Evolutionary conservation across 2,888 invertebrate genomes (phyloP), one percentile per base, ranked within the genome.

Genomic region (Ypsolopha sequella): DNA sequence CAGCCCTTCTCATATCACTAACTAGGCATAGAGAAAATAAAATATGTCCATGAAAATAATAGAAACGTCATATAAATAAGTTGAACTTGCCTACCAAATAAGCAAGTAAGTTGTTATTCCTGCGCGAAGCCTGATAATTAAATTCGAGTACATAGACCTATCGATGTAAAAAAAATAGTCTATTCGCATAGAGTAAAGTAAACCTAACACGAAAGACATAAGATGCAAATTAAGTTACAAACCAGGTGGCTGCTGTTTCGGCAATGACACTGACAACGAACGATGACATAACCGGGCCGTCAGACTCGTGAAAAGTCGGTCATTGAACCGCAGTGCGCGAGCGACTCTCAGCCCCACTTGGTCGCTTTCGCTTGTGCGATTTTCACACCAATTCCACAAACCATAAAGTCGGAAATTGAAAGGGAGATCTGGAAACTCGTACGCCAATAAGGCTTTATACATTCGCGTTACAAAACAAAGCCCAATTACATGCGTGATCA

Each of bases 281-380:
- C 80, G 84, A 76, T 86, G 86, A 86, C 85, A 86, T 87, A 87
- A 86, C 82, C 79, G 78, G 79, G 81, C 85, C 84, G 85, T 85
- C 87, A 86, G 85, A 85, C 85, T 66, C 80, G 80, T 84, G 85
- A 86, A 87, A 87, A 87, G 73, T 85, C 86, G 87, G 87, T 82
- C 87, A 80, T 86, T 86, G 86, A 87, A 79, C 87, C 73, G 75
- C 66, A 64, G 60, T 57, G 66, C 72, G 77, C 73, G 65, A 61
- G 65, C 67, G 60, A 57, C 67, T 53, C 56, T 63, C 68, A 65
- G 70, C 65, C 70, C 70, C 65, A 70, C 73, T 73, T 65, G 63
- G 54, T 55, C 55, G 76, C 79, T 80, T 80, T 81, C 79, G 77
- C 73, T 80, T 73, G 59, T 63, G 73, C 81, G 67, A 82, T 76